These are phyloP conservation scores for Chelon labrosus DNA, from an alignment of 2,797 vertebrate species.

Conservation along the genomic window DNA sequence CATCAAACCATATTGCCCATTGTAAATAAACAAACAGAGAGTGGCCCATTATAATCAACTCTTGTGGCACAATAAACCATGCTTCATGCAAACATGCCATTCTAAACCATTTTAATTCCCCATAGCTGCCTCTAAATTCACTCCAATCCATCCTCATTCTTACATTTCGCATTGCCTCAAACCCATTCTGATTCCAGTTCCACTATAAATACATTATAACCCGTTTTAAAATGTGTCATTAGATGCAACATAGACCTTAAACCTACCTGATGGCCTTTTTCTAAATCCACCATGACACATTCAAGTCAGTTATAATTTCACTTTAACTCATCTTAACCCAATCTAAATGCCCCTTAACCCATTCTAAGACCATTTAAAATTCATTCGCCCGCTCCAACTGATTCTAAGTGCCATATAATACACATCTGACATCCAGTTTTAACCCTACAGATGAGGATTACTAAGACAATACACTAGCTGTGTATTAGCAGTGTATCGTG, in stretches of 20 bases:
- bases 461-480: not conserved
- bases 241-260: not conserved
- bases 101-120: not conserved
- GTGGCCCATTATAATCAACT: not conserved
- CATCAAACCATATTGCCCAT: no score
- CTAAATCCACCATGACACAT: not conserved
- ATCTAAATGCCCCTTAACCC: not conserved
- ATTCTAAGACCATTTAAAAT: not conserved
- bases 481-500: constrained; percentile 33
- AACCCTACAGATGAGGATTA: not conserved
- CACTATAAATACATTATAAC: not conserved
- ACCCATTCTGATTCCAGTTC: no score
- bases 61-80: no score
- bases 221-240: not conserved
- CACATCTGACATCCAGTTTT: not conserved
- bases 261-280: not conserved
- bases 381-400: no score
- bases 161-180: no score
- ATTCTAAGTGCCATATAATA: not conserved
- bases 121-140: not conserved
- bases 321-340: not conserved
- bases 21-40: not conserved
- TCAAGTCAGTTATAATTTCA: not conserved
- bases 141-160: not conserved
- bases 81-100: not conserved